A percentile compares a stretch with the other conserved stretches of the same genome.
phyloP scores from a whole-genome alignment of 2,888 invertebrate species.

The Timandra comae region DNA sequence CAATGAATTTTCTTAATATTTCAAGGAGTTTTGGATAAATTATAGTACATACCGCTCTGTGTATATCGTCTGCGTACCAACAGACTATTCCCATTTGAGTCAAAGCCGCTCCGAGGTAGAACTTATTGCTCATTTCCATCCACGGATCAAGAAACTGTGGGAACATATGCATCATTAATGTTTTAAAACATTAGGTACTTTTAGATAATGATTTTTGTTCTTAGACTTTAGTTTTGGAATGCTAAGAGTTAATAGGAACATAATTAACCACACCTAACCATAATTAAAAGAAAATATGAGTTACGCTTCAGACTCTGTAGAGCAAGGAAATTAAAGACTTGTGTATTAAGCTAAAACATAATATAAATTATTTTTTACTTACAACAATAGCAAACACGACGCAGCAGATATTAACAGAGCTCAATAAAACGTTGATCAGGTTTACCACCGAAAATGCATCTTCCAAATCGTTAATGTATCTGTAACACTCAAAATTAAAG shows the following conservation, averaged over 20 bases:
- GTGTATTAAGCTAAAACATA: too few species aligned
- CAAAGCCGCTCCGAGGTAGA: slow-evolving; percentile 50
- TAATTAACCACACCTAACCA: too few species aligned
- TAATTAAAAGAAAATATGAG: too few species aligned
- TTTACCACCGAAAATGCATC: slow-evolving; percentile 52
- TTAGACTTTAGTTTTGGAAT: too few species aligned
- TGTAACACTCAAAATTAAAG: too few species aligned
- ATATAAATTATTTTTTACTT: slow-evolving; percentile 17
- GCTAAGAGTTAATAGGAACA: too few species aligned
- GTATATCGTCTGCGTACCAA: slow-evolving; percentile 63
- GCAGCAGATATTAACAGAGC: slow-evolving; percentile 59
- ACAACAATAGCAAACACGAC: slow-evolving; percentile 56
- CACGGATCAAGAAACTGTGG: slow-evolving; percentile 51
- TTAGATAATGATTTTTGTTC: too few species aligned
- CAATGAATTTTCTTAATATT: too few species aligned
- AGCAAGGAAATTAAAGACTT: too few species aligned
- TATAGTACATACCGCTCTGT: slow-evolving; percentile 40
- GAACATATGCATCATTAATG: too few species aligned
- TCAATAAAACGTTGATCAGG: slow-evolving; percentile 53
- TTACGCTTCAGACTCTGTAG: too few species aligned
- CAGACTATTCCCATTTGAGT: slow-evolving; percentile 60
- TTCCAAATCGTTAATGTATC: slow-evolving; percentile 54
- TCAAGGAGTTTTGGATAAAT: background rate
- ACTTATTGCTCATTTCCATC: slow-evolving; percentile 59
- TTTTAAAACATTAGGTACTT: too few species aligned